These are phyloP conservation scores for Himalopsyche phryganea DNA, from an alignment of 1,140 invertebrate genomes.

Conservation along the genomic window DNA sequence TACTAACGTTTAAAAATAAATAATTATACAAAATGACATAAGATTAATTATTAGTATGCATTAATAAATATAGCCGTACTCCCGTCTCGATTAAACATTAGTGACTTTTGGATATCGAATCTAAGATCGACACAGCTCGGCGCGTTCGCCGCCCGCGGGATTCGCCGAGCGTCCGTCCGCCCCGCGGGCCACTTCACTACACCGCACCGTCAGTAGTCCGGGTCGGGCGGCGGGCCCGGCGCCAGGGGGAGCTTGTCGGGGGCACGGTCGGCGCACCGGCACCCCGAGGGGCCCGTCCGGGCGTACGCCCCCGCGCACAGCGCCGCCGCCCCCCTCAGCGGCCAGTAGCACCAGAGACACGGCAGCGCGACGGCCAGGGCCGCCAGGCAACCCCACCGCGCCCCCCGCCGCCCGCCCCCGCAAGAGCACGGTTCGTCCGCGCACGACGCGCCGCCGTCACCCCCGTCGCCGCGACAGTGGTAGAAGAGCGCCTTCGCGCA, in stretches of 20 bases:
- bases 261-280: conserved; percentile 49
- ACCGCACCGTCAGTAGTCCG: conserved; percentile 40
- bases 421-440: conserved; percentile 85
- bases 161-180: conserved; percentile 39
- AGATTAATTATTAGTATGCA: conserved; percentile 24
- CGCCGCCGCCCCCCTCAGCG: conserved; percentile 74
- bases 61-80: conserved; percentile 25
- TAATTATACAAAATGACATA: conserved; percentile 31
- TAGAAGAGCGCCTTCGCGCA: conserved; percentile 91
- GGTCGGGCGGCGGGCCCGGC: conserved; percentile 37
- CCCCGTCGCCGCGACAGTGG: conserved; percentile 76
- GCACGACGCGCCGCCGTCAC: conserved; percentile 60
- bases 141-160: conserved; percentile 27
- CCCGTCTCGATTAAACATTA: conserved; percentile 19
- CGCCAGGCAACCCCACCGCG: conserved; percentile 81
- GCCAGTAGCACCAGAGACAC: conserved; percentile 90
- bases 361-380: conserved; percentile 77
- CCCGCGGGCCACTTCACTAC: conserved; percentile 41
- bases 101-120: conserved; percentile 26
- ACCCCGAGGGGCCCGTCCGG: conserved; percentile 67
- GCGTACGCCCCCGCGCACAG: conserved; percentile 79
- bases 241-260: conserved; percentile 46
- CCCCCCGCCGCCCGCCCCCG: conserved; percentile 60
- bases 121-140: conserved; percentile 29
- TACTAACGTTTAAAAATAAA: conserved; percentile 33